These are phyloP conservation scores for Pantherophis alleghaniensis DNA, from an alignment of 2,797 vertebrate genomes.

Conservation along the genomic window DNA sequence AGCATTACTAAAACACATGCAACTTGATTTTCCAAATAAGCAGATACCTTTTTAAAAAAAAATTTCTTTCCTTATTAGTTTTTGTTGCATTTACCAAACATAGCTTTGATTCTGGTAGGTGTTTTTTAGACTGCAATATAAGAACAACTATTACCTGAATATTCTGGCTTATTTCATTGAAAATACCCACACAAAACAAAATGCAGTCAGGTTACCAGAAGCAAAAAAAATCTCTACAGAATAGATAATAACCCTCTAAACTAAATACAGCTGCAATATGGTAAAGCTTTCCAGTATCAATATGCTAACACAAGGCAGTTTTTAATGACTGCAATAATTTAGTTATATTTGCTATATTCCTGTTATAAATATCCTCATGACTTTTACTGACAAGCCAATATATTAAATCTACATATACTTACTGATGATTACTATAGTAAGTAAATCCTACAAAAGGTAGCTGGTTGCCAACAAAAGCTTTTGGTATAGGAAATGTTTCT, in stretches of 20 bases:
- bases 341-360: neutral
- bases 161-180: neutral
- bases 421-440: conserved; percentile 93
- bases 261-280: neutral
- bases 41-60: neutral
- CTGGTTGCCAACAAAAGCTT: conserved; percentile 98
- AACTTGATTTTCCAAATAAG: neutral
- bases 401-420: conserved; percentile 60
- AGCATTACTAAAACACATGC: neutral
- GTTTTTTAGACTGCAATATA: neutral
- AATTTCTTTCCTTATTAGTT: neutral
- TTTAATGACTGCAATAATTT: neutral
- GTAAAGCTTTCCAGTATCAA: neutral
- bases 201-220: neutral
- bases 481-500: conserved; percentile 97
- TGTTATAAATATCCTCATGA: neutral
- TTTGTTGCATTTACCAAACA: neutral
- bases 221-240: neutral
- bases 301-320: neutral
- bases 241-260: neutral
- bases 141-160: neutral
- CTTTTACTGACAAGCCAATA: neutral
- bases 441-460: conserved; percentile 98
- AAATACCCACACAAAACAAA: neutral
- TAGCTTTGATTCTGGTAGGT: neutral